Evolutionary conservation across 2,797 vertebrate genomes (phyloP).

Genomic region (Silurus lanzhouensis): DNA sequence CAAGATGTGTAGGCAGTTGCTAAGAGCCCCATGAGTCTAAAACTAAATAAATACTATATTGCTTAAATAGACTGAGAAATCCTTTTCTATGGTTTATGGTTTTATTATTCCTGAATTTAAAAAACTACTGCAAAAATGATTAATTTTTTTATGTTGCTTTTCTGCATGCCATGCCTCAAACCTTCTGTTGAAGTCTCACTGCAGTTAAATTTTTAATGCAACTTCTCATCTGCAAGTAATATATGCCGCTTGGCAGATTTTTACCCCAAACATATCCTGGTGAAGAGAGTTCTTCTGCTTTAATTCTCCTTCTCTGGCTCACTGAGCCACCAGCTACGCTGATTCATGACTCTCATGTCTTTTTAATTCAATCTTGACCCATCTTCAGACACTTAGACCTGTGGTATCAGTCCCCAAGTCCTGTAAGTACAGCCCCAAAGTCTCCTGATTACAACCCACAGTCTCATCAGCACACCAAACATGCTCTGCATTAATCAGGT

Average conservation of each 20-base stretch:
- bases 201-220: constrained; percentile 52
- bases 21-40: background rate
- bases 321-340: constrained; percentile 6
- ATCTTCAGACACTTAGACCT: constrained; percentile 9
- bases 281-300: constrained; percentile 13
- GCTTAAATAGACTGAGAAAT: background rate
- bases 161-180: background rate
- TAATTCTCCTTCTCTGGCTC: background rate
- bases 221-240: constrained; percentile 42
- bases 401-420: constrained; percentile 21
- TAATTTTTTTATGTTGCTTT: background rate
- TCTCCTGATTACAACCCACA: constrained; percentile 60
- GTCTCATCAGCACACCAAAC: constrained; percentile 62
- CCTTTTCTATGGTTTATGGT: background rate
- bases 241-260: constrained; percentile 41
- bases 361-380: constrained; percentile 6
- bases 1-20: background rate
- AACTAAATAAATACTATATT: no score
- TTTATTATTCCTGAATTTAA: background rate
- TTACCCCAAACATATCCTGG: constrained; percentile 2
- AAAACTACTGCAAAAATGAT: background rate
- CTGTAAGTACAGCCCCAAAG: constrained; percentile 1
- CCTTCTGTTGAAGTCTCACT: constrained; percentile 36
- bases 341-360: constrained; percentile 8
- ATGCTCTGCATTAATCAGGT: constrained; percentile 69